Evolutionary conservation across 2,113 vertebrate genomes (phyloP).

Genomic region (Ctenodactylus gundi): DNA sequence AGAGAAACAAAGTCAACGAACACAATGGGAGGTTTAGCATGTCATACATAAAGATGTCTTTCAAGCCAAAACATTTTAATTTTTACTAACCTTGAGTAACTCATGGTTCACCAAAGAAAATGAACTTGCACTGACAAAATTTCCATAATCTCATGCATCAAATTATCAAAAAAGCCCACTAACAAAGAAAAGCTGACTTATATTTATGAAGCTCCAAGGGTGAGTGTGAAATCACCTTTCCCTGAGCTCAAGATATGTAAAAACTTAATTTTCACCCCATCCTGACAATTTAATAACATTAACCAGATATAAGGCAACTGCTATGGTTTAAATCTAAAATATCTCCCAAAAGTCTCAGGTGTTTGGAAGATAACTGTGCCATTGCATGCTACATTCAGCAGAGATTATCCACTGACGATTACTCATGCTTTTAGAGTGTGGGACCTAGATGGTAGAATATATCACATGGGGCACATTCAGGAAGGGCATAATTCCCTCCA

Average conservation of each 20-base stretch:
- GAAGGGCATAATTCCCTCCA: no score
- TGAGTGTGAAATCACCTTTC: slow-evolving; percentile 54
- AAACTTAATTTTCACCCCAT: background rate
- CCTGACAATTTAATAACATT: slow-evolving; percentile 11
- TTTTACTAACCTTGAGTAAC: background rate
- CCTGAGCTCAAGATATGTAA: background rate
- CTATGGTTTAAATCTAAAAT: no score
- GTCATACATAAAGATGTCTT: background rate
- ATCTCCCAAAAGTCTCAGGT: no score
- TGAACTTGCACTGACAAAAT: slow-evolving; percentile 50
- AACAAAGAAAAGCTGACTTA: slow-evolving; percentile 61
- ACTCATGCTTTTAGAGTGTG: no score
- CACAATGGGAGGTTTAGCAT: slow-evolving; percentile 10
- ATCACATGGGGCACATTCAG: no score
- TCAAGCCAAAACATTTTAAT: slow-evolving; percentile 35
- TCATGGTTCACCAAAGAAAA: slow-evolving; percentile 48
- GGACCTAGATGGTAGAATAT: no score
- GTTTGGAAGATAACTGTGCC: no score
- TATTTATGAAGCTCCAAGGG: slow-evolving; percentile 70
- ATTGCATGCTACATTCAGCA: no score
- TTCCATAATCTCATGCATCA: slow-evolving; percentile 70
- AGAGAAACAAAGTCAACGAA: slow-evolving; percentile 49
- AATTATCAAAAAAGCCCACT: slow-evolving; percentile 65
- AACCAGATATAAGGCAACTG: slow-evolving; percentile 30
- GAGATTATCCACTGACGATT: no score